Evolutionary conservation across 2,113 vertebrate genomes (phyloP).

Genomic region (Nettapus auritus): DNA sequence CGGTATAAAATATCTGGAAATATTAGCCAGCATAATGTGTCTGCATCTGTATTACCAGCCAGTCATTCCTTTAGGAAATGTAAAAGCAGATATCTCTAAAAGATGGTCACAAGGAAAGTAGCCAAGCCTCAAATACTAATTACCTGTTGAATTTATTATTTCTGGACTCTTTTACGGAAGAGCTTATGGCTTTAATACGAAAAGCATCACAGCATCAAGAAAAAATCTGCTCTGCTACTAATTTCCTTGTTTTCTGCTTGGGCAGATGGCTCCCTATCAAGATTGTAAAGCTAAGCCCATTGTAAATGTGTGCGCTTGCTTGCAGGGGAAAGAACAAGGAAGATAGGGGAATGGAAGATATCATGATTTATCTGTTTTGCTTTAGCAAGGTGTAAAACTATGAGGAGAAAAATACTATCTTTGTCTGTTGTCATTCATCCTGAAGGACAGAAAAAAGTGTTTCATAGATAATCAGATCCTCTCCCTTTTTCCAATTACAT

Average conservation of each 20-base stretch:
- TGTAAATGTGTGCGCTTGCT: conserved; percentile 14
- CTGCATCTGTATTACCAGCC: not conserved
- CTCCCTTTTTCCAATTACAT: not conserved
- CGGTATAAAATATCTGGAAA: not conserved
- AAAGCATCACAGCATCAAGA: not conserved
- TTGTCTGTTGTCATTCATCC: conserved; percentile 18
- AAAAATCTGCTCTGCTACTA: not conserved
- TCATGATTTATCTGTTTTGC: not conserved
- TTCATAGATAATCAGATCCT: not conserved
- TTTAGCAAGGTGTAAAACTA: not conserved
- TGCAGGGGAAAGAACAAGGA: not conserved
- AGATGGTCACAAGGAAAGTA: not conserved
- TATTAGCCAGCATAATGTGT: not conserved
- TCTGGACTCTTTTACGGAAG: not conserved
- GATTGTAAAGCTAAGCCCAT: not conserved
- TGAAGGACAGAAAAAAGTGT: not conserved
- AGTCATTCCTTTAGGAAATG: not conserved
- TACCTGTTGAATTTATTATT: conserved; percentile 60
- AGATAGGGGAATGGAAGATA: not conserved
- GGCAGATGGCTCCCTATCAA: not conserved
- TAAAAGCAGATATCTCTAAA: conserved; percentile 6
- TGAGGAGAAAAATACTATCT: not conserved
- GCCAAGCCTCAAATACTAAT: conserved; percentile 22
- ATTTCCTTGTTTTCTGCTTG: conserved; percentile 44
- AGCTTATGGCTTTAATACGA: conserved; percentile 1